These are phyloP conservation scores for Ecliptopera silaceata DNA, from an alignment of 2,888 invertebrate genomes.

Conservation along the genomic window DNA sequence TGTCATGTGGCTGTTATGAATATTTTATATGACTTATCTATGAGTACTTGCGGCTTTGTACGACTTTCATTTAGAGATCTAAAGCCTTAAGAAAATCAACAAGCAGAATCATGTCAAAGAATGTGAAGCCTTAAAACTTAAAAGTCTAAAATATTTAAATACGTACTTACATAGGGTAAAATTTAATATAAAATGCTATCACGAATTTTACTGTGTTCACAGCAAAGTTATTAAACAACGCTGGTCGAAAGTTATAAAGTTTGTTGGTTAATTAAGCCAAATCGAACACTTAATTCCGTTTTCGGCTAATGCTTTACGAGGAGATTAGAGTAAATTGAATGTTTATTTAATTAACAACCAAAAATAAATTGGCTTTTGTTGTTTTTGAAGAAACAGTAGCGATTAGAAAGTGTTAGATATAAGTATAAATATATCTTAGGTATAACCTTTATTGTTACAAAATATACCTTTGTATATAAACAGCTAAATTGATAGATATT, in stretches of 20 bases:
- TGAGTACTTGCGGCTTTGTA: neutral
- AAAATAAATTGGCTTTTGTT: conserved; percentile 11
- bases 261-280: conserved; percentile 18
- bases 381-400: conserved; percentile 1
- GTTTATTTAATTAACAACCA: conserved; percentile 18
- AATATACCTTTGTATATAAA: no score
- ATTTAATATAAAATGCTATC: no score
- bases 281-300: conserved; percentile 9
- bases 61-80: neutral
- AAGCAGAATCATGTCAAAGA: no score
- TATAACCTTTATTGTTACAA: no score
- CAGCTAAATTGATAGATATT: no score
- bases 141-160: no score
- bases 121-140: no score
- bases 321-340: conserved; percentile 22
- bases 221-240: no score
- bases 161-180: no score
- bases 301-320: conserved; percentile 7
- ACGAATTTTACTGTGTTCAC: no score
- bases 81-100: neutral
- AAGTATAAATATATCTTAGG: no score
- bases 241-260: neutral
- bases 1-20: neutral
- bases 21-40: neutral
- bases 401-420: no score